Conservation (phyloP, 2,797 vertebrate species). For the Darevskia mixta region DNA sequence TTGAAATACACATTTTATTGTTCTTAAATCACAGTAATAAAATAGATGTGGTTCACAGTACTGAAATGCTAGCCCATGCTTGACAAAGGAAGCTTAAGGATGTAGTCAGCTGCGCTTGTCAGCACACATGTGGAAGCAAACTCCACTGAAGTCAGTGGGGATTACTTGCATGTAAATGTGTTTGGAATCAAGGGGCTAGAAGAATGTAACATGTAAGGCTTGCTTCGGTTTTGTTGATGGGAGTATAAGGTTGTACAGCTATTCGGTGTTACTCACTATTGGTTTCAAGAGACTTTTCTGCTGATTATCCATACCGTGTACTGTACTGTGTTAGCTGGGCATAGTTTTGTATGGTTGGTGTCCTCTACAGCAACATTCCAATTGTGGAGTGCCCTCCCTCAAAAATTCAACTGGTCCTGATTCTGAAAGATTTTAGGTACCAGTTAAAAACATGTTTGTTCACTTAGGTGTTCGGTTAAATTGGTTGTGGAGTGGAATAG, state of each 20-base stretch:
- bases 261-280: not conserved
- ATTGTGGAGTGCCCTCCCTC: too few relatives aligned
- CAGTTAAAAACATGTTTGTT: too few relatives aligned
- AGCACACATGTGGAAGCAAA: constrained; percentile 1
- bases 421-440: too few relatives aligned
- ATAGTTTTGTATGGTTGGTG: not conserved
- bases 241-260: not conserved
- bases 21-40: not conserved
- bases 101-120: not conserved
- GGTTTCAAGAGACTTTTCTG: not conserved
- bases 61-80: not conserved
- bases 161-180: not conserved
- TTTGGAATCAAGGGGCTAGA: not conserved
- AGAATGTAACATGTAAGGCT: not conserved
- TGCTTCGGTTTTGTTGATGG: not conserved
- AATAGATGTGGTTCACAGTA: constrained; percentile 7
- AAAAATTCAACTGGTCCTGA: too few relatives aligned
- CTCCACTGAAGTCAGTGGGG: not conserved
- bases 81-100: not conserved
- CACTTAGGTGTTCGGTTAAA: too few relatives aligned
- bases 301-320: not conserved
- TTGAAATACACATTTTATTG: constrained; percentile 5
- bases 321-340: not conserved
- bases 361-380: too few relatives aligned
- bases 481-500: too few relatives aligned